phyloP scores from a whole-genome alignment of 2,797 vertebrate species.

The Sandelia bainsii region DNA sequence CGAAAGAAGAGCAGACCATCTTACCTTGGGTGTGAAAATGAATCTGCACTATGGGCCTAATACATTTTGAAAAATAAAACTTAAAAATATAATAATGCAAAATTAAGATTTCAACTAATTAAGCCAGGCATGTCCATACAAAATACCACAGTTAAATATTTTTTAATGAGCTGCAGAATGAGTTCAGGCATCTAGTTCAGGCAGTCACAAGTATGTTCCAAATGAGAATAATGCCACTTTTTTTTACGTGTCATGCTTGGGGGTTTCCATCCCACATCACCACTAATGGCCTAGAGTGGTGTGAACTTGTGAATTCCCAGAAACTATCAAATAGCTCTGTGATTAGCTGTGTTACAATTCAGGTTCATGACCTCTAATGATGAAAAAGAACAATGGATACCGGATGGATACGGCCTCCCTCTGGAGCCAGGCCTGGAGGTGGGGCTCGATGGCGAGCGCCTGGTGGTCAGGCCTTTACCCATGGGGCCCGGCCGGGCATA shows the following conservation, averaged over 20 bases:
- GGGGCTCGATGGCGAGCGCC: too few species aligned
- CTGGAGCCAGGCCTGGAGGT: too few species aligned
- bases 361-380: too few species aligned
- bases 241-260: not conserved
- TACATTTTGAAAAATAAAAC: too few species aligned
- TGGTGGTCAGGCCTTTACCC: too few species aligned
- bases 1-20: too few species aligned
- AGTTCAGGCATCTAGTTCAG: not conserved
- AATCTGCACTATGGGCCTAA: too few species aligned
- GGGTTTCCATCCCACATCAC: not conserved
- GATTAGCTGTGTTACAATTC: not conserved
- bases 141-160: constrained; percentile 4
- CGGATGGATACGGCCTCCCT: too few species aligned
- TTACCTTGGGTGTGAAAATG: too few species aligned
- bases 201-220: constrained; percentile 4
- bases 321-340: not conserved
- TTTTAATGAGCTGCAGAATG: not conserved
- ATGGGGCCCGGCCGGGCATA: too few species aligned
- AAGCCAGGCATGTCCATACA: not conserved
- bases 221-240: constrained; percentile 3
- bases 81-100: not conserved
- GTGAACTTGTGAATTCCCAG: not conserved
- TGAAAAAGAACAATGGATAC: too few species aligned
- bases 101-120: not conserved
- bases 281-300: not conserved